phyloP scores from a whole-genome alignment of 2,797 vertebrate species.

The Pipistrellus pygmaeus region DNA sequence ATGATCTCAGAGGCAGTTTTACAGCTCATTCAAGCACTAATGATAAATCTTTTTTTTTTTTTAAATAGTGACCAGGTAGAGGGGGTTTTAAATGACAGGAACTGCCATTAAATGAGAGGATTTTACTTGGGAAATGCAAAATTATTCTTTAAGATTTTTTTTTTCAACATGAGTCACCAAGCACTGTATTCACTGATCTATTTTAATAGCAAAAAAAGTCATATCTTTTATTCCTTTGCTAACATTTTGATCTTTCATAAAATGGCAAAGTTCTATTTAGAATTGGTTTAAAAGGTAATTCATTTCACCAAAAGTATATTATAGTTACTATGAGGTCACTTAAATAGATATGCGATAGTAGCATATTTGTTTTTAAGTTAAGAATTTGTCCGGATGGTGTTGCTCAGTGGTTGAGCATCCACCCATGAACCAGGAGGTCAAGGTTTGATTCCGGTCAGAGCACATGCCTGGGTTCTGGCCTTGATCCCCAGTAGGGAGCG shows the following conservation, averaged over 20 bases:
- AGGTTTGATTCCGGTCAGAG: too few species aligned
- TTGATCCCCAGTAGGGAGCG: too few species aligned
- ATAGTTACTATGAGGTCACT: not conserved
- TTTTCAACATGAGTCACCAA: conserved; percentile 85
- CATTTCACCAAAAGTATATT: not conserved
- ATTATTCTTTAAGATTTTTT: conserved; percentile 87
- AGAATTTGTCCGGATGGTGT: not conserved
- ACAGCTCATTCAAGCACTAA: conserved; percentile 90
- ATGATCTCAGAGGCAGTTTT: conserved; percentile 91
- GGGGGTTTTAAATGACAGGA: conserved; percentile 87
- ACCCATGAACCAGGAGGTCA: too few species aligned
- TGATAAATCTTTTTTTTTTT: conserved; percentile 86
- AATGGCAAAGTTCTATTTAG: not conserved
- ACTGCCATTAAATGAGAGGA: conserved; percentile 80
- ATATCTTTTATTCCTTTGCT: conserved; percentile 53
- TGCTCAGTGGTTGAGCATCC: too few species aligned
- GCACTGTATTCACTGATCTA: conserved; percentile 73
- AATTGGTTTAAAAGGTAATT: conserved; percentile 41
- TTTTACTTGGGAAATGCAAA: conserved; percentile 88
- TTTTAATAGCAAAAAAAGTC: conserved; percentile 70
- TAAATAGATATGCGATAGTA: not conserved
- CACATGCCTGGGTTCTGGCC: too few species aligned
- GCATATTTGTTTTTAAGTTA: not conserved
- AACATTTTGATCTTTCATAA: conserved; percentile 47
- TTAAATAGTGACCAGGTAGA: conserved; percentile 88